These are phyloP conservation scores for Meandrusa payeni DNA, from an alignment of 2,888 invertebrate species.

Conservation along the genomic window DNA sequence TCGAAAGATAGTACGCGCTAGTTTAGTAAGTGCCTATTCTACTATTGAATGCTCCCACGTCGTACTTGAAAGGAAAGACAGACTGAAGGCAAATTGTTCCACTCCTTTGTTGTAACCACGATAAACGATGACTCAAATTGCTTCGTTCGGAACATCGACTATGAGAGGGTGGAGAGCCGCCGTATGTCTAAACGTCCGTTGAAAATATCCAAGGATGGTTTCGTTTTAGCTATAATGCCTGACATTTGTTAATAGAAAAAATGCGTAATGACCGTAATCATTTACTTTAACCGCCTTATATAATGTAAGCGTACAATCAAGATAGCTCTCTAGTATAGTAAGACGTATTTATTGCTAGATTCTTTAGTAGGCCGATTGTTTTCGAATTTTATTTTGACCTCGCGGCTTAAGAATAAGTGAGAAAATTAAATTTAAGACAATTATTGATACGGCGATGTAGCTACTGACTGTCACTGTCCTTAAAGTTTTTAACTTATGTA, in stretches of 20 bases:
- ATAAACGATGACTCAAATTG: no score
- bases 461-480: not conserved
- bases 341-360: slow-evolving; percentile 56
- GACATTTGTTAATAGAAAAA: slow-evolving; percentile 23
- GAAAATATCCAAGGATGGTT: no score
- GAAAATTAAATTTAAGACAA: slow-evolving; percentile 13
- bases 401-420: slow-evolving; percentile 28
- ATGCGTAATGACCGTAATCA: slow-evolving; percentile 26
- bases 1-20: no score
- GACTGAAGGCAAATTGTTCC: no score
- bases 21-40: no score
- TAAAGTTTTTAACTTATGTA: not conserved
- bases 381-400: slow-evolving; percentile 25
- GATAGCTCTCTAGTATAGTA: slow-evolving; percentile 61
- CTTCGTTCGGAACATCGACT: no score
- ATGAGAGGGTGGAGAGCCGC: no score
- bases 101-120: no score
- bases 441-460: slow-evolving; percentile 8
- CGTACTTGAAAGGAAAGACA: no score
- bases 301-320: slow-evolving; percentile 31
- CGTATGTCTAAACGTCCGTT: no score
- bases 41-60: no score
- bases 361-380: slow-evolving; percentile 18
- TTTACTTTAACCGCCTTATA: slow-evolving; percentile 35
- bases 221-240: no score